Evolutionary conservation across 2,113 vertebrate genomes (phyloP).

Genomic region (Erpornis zantholeuca): DNA sequence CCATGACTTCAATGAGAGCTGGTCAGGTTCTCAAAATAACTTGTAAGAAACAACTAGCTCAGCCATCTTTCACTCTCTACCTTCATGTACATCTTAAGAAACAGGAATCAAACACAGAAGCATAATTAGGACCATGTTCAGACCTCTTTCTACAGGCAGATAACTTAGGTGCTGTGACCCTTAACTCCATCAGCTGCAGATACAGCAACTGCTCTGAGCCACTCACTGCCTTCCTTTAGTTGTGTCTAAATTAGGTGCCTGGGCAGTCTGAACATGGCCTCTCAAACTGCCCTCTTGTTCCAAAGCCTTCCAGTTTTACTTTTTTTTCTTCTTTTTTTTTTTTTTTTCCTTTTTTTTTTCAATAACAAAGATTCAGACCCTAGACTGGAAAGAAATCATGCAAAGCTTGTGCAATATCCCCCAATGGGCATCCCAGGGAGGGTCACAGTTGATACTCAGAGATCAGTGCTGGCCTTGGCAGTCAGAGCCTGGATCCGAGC

Average conservation of each 20-base stretch:
- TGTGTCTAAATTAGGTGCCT: neutral
- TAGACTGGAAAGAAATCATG: slow-evolving; percentile 44
- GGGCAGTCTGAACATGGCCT: neutral
- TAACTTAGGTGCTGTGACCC: neutral
- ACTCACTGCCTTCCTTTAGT: neutral
- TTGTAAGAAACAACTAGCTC: neutral
- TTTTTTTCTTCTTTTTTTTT: neutral
- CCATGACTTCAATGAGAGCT: neutral
- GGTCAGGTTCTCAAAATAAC: neutral
- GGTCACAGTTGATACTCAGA: slow-evolving; percentile 76
- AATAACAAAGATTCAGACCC: slow-evolving; percentile 1
- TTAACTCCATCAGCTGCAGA: neutral
- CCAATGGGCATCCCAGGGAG: neutral
- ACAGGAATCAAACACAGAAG: slow-evolving; percentile 5
- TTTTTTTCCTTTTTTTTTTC: neutral
- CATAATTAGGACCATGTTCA: neutral
- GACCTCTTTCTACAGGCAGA: neutral
- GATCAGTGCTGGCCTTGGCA: slow-evolving; percentile 97
- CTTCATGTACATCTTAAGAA: slow-evolving; percentile 24
- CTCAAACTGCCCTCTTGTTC: neutral
- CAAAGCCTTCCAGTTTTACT: slow-evolving; percentile 52
- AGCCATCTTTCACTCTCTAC: neutral
- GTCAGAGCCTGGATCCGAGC: slow-evolving; percentile 92
- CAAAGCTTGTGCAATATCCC: slow-evolving; percentile 38
- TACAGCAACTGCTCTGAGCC: neutral